Evolutionary conservation across 2,888 invertebrate genomes (phyloP), one percentile per base, ranked within the genome.

Genomic region (Idaea aversata): DNA sequence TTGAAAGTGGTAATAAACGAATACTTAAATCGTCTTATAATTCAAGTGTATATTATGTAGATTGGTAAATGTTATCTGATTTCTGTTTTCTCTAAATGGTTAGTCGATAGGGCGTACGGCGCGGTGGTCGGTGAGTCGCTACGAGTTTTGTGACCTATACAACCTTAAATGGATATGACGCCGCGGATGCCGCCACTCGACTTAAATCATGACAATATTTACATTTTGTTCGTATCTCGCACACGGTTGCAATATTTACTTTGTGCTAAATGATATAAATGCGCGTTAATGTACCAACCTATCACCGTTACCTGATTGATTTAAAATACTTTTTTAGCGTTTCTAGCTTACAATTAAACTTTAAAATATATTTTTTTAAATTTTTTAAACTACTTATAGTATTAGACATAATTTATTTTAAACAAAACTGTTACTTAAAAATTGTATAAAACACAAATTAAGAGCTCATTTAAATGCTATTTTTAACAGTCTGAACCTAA

Each of bases 181-280:
- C 82, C 81, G 84, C 78, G 83, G 75, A 78, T 59, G 59, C 83
- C 78, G 78, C 78, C 81, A 79, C 77, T 77, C 83, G 79, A 78
- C 81, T 81, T 25, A 86, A 86, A 86, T 85, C 85, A 85, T 84
- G 80, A 79, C 81, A 84, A 83, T 86, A 86, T 88, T 88, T 84
- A 86, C 82, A 84, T 83, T 84, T 81, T 25, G 59, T 59, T 25
- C 58, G 58, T 79, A 78, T 79, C 73, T 82, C 79, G 75, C 77
- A 77, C 71, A 71, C 73, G 76, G 78, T 72, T 82, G 80, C 76
- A 77, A 81, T 80, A 75, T 83, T 83, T 81, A 74, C 72, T 68
- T 66, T 73, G 70, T 72, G 70, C 73, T 73, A 68, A 70, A 72
- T 13, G 47, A 47, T 47, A 47, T 47, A 47, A 47, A 47, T 47